A percentile compares a stretch with the other conserved stretches of the same genome.
Conservation (phyloP, 2,888 invertebrate genomes). For the Agonum fuliginosum region DNA sequence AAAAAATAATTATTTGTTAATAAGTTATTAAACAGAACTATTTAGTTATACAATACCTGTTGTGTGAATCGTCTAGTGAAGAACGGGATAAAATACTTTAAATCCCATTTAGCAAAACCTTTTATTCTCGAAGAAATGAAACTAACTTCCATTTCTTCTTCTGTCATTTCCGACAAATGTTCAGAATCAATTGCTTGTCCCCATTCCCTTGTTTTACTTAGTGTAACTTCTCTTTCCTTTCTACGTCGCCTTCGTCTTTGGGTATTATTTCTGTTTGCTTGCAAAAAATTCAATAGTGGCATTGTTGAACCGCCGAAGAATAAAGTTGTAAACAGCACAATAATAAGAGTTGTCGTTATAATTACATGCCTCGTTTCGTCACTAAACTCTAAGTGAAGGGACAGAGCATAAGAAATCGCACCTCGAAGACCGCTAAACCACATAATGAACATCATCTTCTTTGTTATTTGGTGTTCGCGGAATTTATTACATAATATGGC, state of each 20-base stretch:
- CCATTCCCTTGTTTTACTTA: constrained; percentile 99
- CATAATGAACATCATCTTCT: constrained; percentile 99
- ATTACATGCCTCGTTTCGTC: constrained; percentile 97
- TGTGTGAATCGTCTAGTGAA: constrained; percentile 97
- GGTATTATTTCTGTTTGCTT: constrained; percentile 79
- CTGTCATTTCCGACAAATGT: constrained; percentile 93
- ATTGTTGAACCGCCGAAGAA: constrained; percentile 98
- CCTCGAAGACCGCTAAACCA: constrained; percentile 98
- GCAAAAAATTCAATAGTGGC: constrained; percentile 95
- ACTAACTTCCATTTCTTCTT: constrained; percentile 93
- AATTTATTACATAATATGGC: constrained; percentile 96
- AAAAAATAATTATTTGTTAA: constrained; percentile 63
- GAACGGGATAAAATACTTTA: constrained; percentile 96
- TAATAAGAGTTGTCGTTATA: constrained; percentile 98
- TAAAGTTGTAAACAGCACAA: constrained; percentile 96
- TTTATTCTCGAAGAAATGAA: constrained; percentile 87
- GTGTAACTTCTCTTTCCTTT: constrained; percentile 87
- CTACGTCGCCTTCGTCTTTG: constrained; percentile 75
- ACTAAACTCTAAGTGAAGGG: constrained; percentile 94
- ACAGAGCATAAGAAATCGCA: constrained; percentile 98
- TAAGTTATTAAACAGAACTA: constrained; percentile 7
- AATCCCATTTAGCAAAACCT: constrained; percentile 93
- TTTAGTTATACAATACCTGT: constrained; percentile 76
- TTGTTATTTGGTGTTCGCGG: constrained; percentile 97
- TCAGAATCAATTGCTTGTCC: constrained; percentile 96